Conservation (phyloP, 1,140 invertebrate genomes). For the Trachymyrmex septentrionalis region DNA sequence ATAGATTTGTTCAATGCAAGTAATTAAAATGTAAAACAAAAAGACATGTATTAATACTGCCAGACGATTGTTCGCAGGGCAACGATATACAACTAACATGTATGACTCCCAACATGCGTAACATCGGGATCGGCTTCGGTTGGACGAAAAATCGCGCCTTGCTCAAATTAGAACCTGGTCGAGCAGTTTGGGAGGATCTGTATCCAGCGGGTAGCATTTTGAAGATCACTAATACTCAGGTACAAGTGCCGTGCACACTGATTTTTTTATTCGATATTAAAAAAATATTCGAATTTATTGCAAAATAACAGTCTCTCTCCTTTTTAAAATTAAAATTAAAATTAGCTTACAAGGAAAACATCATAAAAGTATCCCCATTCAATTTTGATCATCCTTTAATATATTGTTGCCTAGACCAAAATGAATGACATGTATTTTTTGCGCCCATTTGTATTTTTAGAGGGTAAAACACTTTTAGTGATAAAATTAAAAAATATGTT, state of each 20-base stretch:
- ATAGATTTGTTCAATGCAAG: not conserved
- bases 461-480: not conserved
- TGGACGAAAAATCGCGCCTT: constrained; percentile 92
- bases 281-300: not conserved
- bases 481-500: constrained; percentile 12
- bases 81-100: constrained; percentile 83
- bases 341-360: not conserved
- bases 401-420: too few relatives aligned
- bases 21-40: not conserved
- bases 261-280: not conserved
- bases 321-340: constrained; percentile 2
- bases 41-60: not conserved
- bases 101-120: constrained; percentile 83
- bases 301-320: not conserved
- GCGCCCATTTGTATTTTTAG: too few relatives aligned
- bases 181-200: constrained; percentile 93
- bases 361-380: too few relatives aligned
- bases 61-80: constrained; percentile 74
- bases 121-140: constrained; percentile 90
- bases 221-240: constrained; percentile 91
- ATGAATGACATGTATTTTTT: too few relatives aligned
- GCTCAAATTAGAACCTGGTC: constrained; percentile 90
- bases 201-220: constrained; percentile 93
- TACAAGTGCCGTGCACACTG: constrained; percentile 73
- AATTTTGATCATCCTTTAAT: too few relatives aligned